Conservation (phyloP, 2,797 vertebrate genomes). For the Vireo griseus region DNA sequence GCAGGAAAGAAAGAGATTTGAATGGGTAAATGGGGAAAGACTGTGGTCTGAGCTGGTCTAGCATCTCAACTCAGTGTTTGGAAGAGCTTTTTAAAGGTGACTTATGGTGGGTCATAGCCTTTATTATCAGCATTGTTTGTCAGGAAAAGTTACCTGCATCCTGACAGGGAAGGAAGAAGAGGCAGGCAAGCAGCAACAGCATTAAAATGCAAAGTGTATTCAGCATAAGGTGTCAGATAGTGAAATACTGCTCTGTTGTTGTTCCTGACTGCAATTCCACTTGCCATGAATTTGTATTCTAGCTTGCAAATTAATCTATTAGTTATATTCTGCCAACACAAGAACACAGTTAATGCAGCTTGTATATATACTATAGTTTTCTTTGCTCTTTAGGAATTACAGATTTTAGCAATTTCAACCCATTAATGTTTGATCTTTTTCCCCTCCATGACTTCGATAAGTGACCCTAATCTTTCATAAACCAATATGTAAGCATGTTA, state of each 20-base stretch:
- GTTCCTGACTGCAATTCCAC: neutral
- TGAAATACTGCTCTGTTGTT: conserved; percentile 6
- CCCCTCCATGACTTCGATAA: neutral
- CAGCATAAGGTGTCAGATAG: conserved; percentile 15
- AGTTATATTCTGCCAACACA: neutral
- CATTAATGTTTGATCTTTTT: neutral
- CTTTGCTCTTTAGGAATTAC: neutral
- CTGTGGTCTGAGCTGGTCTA: neutral
- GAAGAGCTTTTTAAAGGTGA: neutral
- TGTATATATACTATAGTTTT: neutral
- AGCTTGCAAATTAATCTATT: neutral
- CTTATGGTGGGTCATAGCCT: neutral
- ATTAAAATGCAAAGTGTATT: conserved; percentile 33
- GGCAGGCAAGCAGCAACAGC: neutral
- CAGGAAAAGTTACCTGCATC: neutral
- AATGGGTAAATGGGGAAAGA: neutral
- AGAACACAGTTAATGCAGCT: neutral
- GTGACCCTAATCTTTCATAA: neutral
- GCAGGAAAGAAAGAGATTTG: neutral
- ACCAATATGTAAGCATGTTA: neutral
- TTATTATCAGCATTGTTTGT: neutral
- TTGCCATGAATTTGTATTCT: conserved; percentile 22
- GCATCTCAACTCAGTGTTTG: neutral
- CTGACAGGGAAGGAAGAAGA: neutral
- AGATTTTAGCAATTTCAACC: neutral